A percentile compares a stretch with the other conserved stretches of the same genome.
phyloP scores from a whole-genome alignment of 2,797 vertebrate species.

The Leptatherina wallacei region DNA sequence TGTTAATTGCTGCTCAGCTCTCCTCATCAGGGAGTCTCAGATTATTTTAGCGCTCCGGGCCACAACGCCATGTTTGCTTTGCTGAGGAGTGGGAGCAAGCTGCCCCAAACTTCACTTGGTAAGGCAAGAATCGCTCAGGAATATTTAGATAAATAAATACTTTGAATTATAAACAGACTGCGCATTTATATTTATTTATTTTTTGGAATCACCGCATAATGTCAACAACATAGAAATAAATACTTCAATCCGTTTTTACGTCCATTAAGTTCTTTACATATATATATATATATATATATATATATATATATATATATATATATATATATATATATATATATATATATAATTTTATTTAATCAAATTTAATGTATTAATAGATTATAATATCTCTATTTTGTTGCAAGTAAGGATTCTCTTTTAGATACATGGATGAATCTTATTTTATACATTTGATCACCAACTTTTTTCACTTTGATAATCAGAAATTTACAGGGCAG shows the following conservation, averaged over 20 bases:
- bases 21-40: slow-evolving; percentile 95
- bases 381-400: slow-evolving; percentile 7
- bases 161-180: background rate
- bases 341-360: background rate
- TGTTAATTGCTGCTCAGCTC: slow-evolving; percentile 96
- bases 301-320: no score
- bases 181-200: background rate
- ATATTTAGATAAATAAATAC: background rate
- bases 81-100: slow-evolving; percentile 76
- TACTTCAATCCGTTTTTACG: background rate
- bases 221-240: background rate
- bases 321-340: no score
- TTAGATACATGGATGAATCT: slow-evolving; percentile 13
- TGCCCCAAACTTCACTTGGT: slow-evolving; percentile 39
- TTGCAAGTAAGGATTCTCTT: background rate
- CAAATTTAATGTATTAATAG: slow-evolving; percentile 1
- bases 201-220: background rate
- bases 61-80: slow-evolving; percentile 84
- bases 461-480: slow-evolving; percentile 28
- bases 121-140: slow-evolving; percentile 6
- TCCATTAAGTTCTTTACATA: no score
- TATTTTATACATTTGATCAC: slow-evolving; percentile 22
- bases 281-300: no score
- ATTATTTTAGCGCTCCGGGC: slow-evolving; percentile 91
- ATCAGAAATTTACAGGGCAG: slow-evolving; percentile 54